phyloP scores from a whole-genome alignment of 2,888 invertebrate species.

The Doris montereyensis region DNA sequence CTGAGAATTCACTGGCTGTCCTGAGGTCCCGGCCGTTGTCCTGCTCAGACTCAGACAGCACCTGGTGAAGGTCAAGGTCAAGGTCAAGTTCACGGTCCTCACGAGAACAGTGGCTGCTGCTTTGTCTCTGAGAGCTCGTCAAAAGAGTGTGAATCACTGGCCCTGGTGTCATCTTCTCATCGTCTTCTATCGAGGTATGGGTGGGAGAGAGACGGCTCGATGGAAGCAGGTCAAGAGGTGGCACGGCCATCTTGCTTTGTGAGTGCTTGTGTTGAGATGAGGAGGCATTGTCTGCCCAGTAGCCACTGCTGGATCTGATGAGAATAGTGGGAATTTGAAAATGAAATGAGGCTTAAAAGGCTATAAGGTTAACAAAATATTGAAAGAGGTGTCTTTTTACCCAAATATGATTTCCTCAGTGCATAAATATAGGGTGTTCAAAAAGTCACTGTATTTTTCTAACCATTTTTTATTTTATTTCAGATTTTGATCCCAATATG shows the following conservation, averaged over 20 bases:
- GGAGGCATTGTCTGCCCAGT: constrained; percentile 8
- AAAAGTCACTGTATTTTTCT: too few relatives aligned
- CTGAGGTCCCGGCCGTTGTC: too few relatives aligned
- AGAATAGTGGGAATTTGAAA: too few relatives aligned
- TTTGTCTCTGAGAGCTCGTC: constrained; percentile 20
- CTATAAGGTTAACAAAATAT: too few relatives aligned
- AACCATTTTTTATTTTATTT: too few relatives aligned
- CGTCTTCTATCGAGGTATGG: constrained; percentile 16
- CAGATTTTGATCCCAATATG: too few relatives aligned
- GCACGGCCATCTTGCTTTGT: background rate
- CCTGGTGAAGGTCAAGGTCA: background rate
- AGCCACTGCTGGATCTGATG: background rate
- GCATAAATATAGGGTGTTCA: too few relatives aligned
- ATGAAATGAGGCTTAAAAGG: too few relatives aligned
- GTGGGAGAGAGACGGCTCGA: background rate
- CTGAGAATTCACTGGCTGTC: background rate
- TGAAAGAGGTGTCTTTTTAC: too few relatives aligned
- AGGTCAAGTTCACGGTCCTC: constrained; percentile 25
- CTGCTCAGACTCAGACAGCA: background rate
- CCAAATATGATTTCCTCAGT: too few relatives aligned
- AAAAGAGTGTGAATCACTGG: constrained; percentile 21
- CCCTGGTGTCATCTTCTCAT: constrained; percentile 44
- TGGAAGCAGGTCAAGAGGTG: constrained; percentile 25
- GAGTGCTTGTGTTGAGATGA: background rate
- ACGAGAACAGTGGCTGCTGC: constrained; percentile 25